Percentiles rank a stretch among this genome's conserved stretches.
These are phyloP conservation scores for Drosophila asahinai DNA, from an alignment of 1,140 invertebrate genomes.

Conservation along the genomic window DNA sequence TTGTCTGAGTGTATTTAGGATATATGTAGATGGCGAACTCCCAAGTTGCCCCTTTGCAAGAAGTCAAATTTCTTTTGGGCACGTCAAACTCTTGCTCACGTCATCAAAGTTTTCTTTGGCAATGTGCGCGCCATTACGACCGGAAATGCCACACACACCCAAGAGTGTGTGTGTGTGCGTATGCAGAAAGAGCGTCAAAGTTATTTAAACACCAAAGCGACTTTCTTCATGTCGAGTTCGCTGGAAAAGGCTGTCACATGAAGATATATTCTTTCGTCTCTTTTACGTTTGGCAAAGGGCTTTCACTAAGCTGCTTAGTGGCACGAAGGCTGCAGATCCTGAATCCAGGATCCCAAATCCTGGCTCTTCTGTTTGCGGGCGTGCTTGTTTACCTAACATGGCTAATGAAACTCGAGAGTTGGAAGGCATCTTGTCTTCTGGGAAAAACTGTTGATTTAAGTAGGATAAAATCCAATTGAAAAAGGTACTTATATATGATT, in stretches of 20 bases:
- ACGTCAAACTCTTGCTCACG: slow-evolving; percentile 57
- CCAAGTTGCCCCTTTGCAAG: slow-evolving; percentile 55
- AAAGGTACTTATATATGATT: slow-evolving; percentile 13
- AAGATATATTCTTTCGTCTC: slow-evolving; percentile 9
- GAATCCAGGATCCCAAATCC: slow-evolving; percentile 25
- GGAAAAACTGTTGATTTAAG: slow-evolving; percentile 33
- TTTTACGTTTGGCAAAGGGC: slow-evolving; percentile 57
- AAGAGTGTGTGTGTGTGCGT: slow-evolving; percentile 10
- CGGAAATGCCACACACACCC: slow-evolving; percentile 54
- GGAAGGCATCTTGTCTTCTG: slow-evolving; percentile 21
- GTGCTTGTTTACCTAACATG: slow-evolving; percentile 54
- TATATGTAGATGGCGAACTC: slow-evolving; percentile 18
- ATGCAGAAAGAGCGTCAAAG: slow-evolving; percentile 69
- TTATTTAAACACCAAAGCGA: slow-evolving; percentile 71
- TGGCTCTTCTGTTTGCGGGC: slow-evolving; percentile 21
- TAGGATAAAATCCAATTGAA: slow-evolving; percentile 15
- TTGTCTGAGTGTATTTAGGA: not conserved
- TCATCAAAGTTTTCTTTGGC: slow-evolving; percentile 61
- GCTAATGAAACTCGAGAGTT: slow-evolving; percentile 74
- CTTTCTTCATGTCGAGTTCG: slow-evolving; percentile 34
- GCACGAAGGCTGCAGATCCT: slow-evolving; percentile 25
- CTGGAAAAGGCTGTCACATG: slow-evolving; percentile 25
- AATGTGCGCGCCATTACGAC: slow-evolving; percentile 57
- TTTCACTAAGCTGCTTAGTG: slow-evolving; percentile 77
- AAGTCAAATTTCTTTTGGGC: slow-evolving; percentile 71